A percentile compares a stretch with the other conserved stretches of the same genome.
Conservation (phyloP, 2,888 invertebrate species). For the Epinotia demarniana region DNA sequence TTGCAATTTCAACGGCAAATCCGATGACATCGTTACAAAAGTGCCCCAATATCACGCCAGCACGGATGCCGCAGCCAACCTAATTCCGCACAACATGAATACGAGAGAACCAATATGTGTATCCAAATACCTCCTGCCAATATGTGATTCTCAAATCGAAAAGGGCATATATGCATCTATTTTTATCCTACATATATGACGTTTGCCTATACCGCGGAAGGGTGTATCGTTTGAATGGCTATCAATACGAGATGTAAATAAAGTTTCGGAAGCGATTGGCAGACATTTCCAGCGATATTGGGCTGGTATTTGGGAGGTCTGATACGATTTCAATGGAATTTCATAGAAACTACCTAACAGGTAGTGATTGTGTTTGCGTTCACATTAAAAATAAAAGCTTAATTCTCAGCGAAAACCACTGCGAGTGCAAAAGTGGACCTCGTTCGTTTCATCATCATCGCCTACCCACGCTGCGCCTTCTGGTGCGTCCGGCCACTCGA, state of each 20-base stretch:
- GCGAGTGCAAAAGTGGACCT: no score
- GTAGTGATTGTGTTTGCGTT: no score
- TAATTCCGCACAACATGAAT: background rate
- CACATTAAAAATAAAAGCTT: no score
- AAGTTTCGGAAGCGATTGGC: slow-evolving; percentile 7
- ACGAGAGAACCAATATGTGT: background rate
- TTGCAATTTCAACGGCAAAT: no score
- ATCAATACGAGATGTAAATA: slow-evolving; percentile 20
- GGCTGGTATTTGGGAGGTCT: slow-evolving; percentile 1
- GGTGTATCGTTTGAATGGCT: no score
- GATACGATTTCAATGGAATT: slow-evolving; percentile 15
- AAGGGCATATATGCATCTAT: background rate
- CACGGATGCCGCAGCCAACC: background rate
- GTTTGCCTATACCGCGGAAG: no score
- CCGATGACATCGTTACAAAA: background rate
- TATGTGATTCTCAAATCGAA: background rate
- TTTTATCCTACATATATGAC: no score
- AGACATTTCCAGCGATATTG: slow-evolving; percentile 9
- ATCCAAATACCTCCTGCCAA: background rate
- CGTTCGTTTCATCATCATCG: no score
- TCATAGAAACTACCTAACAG: background rate
- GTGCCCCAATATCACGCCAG: no score
- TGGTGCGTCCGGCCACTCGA: no score
- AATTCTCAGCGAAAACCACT: no score
- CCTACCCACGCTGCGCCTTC: no score